Conservation (phyloP, 2,888 invertebrate genomes). For the Plagodis dolabraria region DNA sequence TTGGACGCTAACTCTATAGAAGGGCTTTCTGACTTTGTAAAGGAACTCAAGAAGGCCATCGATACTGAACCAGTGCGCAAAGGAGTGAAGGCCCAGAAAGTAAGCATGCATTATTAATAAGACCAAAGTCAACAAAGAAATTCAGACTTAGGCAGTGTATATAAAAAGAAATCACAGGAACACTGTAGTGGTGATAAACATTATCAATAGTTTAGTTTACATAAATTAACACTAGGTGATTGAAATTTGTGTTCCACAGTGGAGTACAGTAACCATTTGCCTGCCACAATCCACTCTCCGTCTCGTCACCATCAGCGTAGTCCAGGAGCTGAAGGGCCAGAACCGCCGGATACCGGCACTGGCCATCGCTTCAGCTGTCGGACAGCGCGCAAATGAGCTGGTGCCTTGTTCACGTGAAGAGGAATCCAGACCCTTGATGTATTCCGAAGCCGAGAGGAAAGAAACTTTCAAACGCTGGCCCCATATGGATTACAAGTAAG, state of each 20-base stretch:
- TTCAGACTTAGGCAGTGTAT: too few relatives aligned
- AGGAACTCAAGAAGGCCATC: constrained; percentile 91
- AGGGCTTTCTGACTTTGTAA: constrained; percentile 90
- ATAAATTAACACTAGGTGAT: background rate
- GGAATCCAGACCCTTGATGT: constrained; percentile 88
- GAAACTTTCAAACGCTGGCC: constrained; percentile 98
- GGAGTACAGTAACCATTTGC: constrained; percentile 95
- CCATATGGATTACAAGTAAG: constrained; percentile 97
- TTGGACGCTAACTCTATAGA: constrained; percentile 91
- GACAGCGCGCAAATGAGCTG: constrained; percentile 93
- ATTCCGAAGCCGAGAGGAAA: constrained; percentile 95
- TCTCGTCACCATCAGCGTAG: constrained; percentile 91
- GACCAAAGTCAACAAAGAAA: too few relatives aligned
- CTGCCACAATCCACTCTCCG: constrained; percentile 92
- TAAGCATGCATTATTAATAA: constrained; percentile 54
- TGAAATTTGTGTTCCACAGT: constrained; percentile 82
- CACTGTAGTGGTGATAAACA: too few relatives aligned
- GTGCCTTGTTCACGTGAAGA: constrained; percentile 84
- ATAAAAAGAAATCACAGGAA: too few relatives aligned
- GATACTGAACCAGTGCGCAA: constrained; percentile 90
- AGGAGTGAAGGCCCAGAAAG: constrained; percentile 96
- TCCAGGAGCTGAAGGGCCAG: constrained; percentile 92
- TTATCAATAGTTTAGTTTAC: too few relatives aligned
- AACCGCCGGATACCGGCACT: constrained; percentile 94
- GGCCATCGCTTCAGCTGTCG: constrained; percentile 95